phyloP scores from a whole-genome alignment of 2,888 invertebrate species.

The Nephrotoma guestfalica region DNA sequence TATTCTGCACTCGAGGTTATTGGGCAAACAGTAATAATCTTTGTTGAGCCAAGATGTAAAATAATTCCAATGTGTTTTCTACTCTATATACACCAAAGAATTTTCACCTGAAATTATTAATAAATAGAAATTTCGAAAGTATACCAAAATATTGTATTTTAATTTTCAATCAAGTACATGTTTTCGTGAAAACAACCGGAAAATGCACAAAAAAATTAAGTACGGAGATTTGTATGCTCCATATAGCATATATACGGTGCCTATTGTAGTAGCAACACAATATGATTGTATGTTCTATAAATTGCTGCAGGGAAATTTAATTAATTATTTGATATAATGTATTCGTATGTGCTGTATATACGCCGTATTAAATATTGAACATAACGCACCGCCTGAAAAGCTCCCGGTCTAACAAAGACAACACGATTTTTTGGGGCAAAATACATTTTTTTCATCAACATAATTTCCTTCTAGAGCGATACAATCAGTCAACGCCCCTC shows the following conservation, averaged over 20 bases:
- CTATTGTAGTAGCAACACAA: background rate
- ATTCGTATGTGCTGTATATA: too few species aligned
- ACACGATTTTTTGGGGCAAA: too few species aligned
- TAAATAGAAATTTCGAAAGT: background rate
- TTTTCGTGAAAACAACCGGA: background rate
- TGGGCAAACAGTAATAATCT: background rate
- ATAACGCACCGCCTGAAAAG: too few species aligned
- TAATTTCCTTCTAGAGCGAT: too few species aligned
- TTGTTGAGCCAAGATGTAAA: background rate
- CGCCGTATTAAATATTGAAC: too few species aligned
- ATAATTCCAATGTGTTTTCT: background rate
- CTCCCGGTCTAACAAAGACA: too few species aligned
- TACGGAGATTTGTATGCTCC: background rate
- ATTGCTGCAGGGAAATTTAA: background rate
- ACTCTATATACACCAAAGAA: background rate
- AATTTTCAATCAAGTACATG: background rate
- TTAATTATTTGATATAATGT: background rate
- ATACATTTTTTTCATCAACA: too few species aligned
- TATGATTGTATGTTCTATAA: background rate
- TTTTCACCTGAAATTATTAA: background rate
- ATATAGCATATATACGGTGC: background rate
- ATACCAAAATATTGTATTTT: background rate
- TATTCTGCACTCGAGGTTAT: background rate
- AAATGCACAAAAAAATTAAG: background rate
- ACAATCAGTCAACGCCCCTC: too few species aligned